These are phyloP conservation scores for Yponomeuta cagnagella DNA, from an alignment of 2,888 invertebrate species.

Conservation along the genomic window DNA sequence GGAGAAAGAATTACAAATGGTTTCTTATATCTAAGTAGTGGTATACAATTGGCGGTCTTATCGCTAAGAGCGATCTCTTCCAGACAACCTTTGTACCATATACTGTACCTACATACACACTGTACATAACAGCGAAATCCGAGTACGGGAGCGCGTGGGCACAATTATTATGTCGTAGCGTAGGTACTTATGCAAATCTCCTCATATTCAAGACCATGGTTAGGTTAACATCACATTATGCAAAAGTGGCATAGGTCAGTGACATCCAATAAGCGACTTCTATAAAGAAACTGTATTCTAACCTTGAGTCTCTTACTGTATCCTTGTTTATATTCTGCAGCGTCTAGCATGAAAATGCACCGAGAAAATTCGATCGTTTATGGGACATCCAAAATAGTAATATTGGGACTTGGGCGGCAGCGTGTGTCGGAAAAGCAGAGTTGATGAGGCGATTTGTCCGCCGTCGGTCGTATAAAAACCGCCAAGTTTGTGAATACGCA, in stretches of 20 bases:
- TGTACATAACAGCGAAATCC: no score
- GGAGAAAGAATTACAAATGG: no score
- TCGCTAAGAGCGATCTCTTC: no score
- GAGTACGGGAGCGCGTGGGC: not conserved
- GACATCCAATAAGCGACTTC: not conserved
- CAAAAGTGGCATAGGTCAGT: not conserved
- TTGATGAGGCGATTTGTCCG: constrained; percentile 45
- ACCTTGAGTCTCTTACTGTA: not conserved
- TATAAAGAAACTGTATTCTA: no score
- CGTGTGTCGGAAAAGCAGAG: constrained; percentile 24
- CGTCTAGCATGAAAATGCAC: not conserved
- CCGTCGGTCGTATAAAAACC: constrained; percentile 43
- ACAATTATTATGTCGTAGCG: not conserved
- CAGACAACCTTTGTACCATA: no score
- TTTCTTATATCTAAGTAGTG: no score
- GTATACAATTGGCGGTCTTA: no score
- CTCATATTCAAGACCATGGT: not conserved
- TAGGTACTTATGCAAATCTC: not conserved
- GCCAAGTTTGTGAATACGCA: constrained; percentile 50
- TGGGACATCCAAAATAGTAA: constrained; percentile 17
- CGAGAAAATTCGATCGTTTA: constrained; percentile 2
- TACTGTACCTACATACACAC: no score
- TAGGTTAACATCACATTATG: not conserved
- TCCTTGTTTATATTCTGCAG: not conserved
- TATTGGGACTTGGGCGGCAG: constrained; percentile 18